A percentile compares a stretch with the other conserved stretches of the same genome.
phyloP scores from a whole-genome alignment of 2,113 vertebrate species.

The cat (Felis catus) region F.catus_Fca126_mat1.0 CM031415.1:61934001-61934500 shows the following conservation, averaged over 20 bases:
- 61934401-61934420: not conserved
- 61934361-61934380: not conserved
- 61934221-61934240: not conserved
- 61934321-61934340: not conserved
- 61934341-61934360: not conserved
- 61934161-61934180: not conserved
- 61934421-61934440: not conserved
- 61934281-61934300: slow-evolving; percentile 6
- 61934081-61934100: not conserved
- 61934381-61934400: not conserved
- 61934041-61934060: not conserved
- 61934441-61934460: not conserved
- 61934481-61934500: not conserved
- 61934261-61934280: not conserved
- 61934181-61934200: not conserved
- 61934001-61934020: not conserved
- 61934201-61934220: no score
- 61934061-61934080: not conserved
- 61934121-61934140: not conserved
- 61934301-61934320: not conserved
- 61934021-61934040: not conserved
- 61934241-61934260: slow-evolving; percentile 29
- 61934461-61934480: not conserved
- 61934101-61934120: not conserved
- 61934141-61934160: not conserved